Evolutionary conservation across 2,113 vertebrate species (phyloP).

Genomic region (Melanerpes formicivorus): DNA sequence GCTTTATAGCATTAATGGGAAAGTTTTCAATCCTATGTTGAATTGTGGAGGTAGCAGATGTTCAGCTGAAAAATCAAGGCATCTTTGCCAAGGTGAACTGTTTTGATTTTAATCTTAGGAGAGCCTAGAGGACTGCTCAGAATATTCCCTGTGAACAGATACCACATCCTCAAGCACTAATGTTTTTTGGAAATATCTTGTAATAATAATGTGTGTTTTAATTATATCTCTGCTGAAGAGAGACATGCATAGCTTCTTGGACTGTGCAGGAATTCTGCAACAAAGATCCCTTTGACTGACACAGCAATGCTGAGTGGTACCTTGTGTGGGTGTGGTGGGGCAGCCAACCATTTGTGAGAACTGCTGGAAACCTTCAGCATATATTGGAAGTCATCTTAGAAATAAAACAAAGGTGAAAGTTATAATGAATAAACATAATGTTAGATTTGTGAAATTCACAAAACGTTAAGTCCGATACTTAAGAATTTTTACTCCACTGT

Average conservation of each 20-base stretch:
- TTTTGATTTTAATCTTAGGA: not conserved
- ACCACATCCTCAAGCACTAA: not conserved
- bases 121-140: not conserved
- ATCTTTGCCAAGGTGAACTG: not conserved
- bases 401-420: not conserved
- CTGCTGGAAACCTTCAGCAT: not conserved
- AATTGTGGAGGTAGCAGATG: not conserved
- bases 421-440: not conserved
- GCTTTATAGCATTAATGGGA: not conserved
- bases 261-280: not conserved
- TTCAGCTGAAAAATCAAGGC: not conserved
- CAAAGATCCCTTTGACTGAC: not conserved
- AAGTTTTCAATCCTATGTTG: not conserved
- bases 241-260: not conserved
- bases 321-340: not conserved
- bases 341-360: not conserved
- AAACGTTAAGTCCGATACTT: not conserved
- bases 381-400: not conserved
- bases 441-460: not conserved
- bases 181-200: not conserved
- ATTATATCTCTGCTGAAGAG: not conserved
- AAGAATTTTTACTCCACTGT: not conserved
- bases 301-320: not conserved
- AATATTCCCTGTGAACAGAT: not conserved
- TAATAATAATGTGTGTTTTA: not conserved